Base-by-base conservation (phyloP, 2,113 vertebrate genomes). In the Buteo buteo region DNA sequence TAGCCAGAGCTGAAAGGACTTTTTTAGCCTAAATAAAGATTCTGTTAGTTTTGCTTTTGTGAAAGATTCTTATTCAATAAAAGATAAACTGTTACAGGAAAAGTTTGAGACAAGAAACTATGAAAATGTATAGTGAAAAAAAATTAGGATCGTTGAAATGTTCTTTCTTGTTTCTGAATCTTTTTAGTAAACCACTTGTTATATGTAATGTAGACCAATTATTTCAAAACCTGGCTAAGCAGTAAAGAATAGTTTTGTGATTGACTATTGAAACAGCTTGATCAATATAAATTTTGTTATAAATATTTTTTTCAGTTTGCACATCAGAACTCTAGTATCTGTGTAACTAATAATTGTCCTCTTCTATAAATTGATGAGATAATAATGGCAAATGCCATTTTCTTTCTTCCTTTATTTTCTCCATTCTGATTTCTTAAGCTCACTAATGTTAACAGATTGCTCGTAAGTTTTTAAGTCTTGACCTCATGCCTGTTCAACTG, bases 201-300 rank as follows among this genome's bases (percentile, higher is more conserved):
- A 28, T 3, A 25, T n/a, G 5, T 25, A 72, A 67, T 38, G 8
- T 34, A 31, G 17, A 26, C 0, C 0, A 67, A n/a, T n/a, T 52
- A 47, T 76, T 86, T 86, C 32, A 82, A 69, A 73, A 81, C 9
- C n/a, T 38, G 17, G 8, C 8, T 58, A 77, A 52, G 65, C 71
- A 50, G 10, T 29, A 38, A 79, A 64, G 8, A 76, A 86, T 15
- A 44, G 1, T 7, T 79, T 74, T 74, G 7, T 74, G 6, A 29
- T 32, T 55, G 65, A 65, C 24, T 61, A 74, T 45, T 42, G 11
- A 82, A 57, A 55, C 22, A 31, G 2, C 19, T 64, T 59, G 13
- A 82, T 58, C 38, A 78, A n/a, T 45, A 55, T 6, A 47, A 72
- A 54, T 7, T 13, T 54, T 29, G 52, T 54, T 17, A 54, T 54